Conservation (phyloP, 1,140 invertebrate species). For the Matsumurasca onukii region DNA sequence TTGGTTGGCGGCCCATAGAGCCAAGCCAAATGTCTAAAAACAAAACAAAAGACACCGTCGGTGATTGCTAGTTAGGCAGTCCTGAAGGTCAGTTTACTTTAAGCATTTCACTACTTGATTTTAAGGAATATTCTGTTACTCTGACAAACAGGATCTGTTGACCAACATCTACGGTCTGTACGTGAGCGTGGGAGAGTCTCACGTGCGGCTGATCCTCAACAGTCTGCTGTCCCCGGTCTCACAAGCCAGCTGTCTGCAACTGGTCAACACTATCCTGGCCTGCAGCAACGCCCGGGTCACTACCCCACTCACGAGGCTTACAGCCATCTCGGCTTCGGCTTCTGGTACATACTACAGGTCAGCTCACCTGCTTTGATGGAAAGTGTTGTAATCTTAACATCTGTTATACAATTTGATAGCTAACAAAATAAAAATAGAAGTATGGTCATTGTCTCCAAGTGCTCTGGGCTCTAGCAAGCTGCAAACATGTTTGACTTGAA, state of each 20-base stretch:
- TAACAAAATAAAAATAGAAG: background rate
- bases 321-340: conserved; percentile 80
- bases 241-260: conserved; percentile 47
- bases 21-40: too few relatives aligned
- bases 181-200: conserved; percentile 62
- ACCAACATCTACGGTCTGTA: conserved; percentile 61
- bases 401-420: too few relatives aligned
- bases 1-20: too few relatives aligned
- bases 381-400: too few relatives aligned
- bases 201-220: conserved; percentile 61
- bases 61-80: too few relatives aligned
- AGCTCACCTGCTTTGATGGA: conserved; percentile 35
- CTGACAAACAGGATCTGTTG: conserved; percentile 55
- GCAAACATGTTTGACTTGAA: too few relatives aligned
- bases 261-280: conserved; percentile 59
- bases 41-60: too few relatives aligned
- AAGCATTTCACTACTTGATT: too few relatives aligned
- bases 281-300: conserved; percentile 78
- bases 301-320: conserved; percentile 83
- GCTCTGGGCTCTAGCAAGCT: too few relatives aligned
- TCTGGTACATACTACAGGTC: conserved; percentile 91
- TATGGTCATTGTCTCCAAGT: background rate
- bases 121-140: too few relatives aligned
- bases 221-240: conserved; percentile 49
- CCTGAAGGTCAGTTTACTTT: too few relatives aligned